Conservation (phyloP, 2,888 invertebrate genomes). For the Folsomia candida region DNA sequence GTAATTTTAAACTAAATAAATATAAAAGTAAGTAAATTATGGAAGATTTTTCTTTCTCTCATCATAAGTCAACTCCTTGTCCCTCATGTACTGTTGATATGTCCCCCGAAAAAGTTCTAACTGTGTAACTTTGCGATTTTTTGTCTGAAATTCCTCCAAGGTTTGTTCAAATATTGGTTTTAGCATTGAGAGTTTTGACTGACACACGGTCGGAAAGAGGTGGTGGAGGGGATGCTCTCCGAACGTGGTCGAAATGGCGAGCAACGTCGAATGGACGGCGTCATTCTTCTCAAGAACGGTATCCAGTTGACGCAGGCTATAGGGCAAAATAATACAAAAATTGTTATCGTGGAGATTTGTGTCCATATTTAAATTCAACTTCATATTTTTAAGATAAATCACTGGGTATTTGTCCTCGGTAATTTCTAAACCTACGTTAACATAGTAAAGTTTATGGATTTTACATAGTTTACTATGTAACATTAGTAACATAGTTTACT, state of each 20-base stretch:
- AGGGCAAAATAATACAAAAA: neutral
- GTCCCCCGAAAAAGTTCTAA: neutral
- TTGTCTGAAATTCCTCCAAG: neutral
- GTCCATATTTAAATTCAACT: too few species aligned
- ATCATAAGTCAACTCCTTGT: too few species aligned
- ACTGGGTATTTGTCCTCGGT: too few species aligned
- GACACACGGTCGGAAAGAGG: conserved; percentile 77
- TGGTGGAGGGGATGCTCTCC: conserved; percentile 79
- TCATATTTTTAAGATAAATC: too few species aligned
- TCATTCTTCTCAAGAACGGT: conserved; percentile 32
- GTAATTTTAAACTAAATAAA: too few species aligned
- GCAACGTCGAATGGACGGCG: conserved; percentile 25
- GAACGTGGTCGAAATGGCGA: conserved; percentile 63
- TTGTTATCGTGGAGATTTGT: too few species aligned
- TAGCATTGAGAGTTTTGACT: conserved; percentile 66
- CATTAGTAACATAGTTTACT: too few species aligned
- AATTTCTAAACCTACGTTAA: neutral
- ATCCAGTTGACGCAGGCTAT: conserved; percentile 40
- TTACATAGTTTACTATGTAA: too few species aligned
- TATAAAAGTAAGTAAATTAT: too few species aligned
- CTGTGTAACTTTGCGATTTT: neutral
- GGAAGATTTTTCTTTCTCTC: too few species aligned
- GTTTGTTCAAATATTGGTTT: conserved; percentile 60
- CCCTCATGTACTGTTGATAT: neutral
- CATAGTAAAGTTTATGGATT: too few species aligned